Base-by-base conservation (phyloP, 2,797 vertebrate species). In the Sylvilagus floridanus region DNA sequence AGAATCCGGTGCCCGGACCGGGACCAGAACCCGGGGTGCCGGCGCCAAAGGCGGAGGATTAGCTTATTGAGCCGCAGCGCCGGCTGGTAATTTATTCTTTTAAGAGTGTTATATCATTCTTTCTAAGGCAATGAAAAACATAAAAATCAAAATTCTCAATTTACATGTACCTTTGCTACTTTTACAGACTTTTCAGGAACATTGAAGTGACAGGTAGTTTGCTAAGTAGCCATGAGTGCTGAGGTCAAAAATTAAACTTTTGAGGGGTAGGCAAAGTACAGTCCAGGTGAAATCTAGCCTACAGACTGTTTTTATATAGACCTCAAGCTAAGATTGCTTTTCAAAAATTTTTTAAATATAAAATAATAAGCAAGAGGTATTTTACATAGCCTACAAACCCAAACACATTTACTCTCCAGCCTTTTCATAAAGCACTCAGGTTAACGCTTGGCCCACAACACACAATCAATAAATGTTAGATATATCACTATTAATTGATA, bases 71-170 rank as follows among this genome's bases (percentile, higher is more conserved):
- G 42, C 42, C 8, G 8, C 42, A 47, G 42, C 42, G 8, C 42
- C 8, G 42, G 42, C 42, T 0, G 1, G 42, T 47, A 47, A 47
- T 47, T 47, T 47, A 47, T 47, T 47, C 42, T 47, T 47, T 47
- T 47, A 47, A 47, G 42, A 47, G 42, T 47, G 42, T 47, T 60
- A 84, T 57, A 42, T 63, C 52, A 54, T 63, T 35, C 60, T 96
- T 96, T 88, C 47, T 86, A 93, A 0, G 71, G 73, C 11, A 78
- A 92, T n/a, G 14, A 57, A 91, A 94, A 96, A 92, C 75, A 83
- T 60, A 30, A 16, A 95, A 76, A 84, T 57, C 69, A 87, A 84
- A 90, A 35, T 92, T 79, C 65, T 94, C 68, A 95, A 35, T 19
- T 94, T 93, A n/a, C 5, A 47, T 83, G 54, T 83, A 69, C 12